Conservation (phyloP, 2,797 vertebrate genomes). For the Spondyliosoma cantharus region DNA sequence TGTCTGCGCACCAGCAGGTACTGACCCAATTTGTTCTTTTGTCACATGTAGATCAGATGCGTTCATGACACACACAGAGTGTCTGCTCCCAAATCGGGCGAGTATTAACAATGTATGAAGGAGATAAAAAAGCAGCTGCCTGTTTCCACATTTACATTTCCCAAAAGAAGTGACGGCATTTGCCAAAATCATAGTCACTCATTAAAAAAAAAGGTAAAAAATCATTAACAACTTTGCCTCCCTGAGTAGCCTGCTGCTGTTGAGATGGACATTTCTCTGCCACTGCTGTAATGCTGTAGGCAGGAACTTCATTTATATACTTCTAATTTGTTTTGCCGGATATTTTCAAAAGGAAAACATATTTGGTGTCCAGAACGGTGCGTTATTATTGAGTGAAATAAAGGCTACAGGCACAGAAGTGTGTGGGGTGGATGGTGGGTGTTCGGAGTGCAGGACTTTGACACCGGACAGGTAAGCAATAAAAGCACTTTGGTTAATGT, state of each 20-base stretch:
- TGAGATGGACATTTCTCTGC: slow-evolving; percentile 3
- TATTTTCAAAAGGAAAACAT: neutral
- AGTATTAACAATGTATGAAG: slow-evolving; percentile 30
- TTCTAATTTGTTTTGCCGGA: slow-evolving; percentile 6
- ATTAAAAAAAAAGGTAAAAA: neutral
- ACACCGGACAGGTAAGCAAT: neutral
- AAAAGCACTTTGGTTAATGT: neutral
- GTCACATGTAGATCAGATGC: slow-evolving; percentile 36
- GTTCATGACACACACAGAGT: slow-evolving; percentile 7
- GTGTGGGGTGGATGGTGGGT: neutral
- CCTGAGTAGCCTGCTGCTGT: slow-evolving; percentile 15
- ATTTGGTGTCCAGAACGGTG: neutral
- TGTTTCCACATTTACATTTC: slow-evolving; percentile 18
- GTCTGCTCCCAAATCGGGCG: slow-evolving; percentile 10
- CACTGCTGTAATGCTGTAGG: slow-evolving; percentile 20
- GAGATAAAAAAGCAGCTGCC: slow-evolving; percentile 18
- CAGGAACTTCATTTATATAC: slow-evolving; percentile 12
- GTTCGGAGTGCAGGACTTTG: neutral
- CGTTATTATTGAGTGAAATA: neutral
- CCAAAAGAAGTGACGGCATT: neutral
- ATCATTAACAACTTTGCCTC: slow-evolving; percentile 17
- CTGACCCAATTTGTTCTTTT: slow-evolving; percentile 27
- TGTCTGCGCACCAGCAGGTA: slow-evolving; percentile 30
- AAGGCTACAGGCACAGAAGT: neutral
- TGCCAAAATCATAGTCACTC: slow-evolving; percentile 18